These are phyloP conservation scores for Enteromius anoplus DNA, from an alignment of 2,797 vertebrate species.

Conservation along the genomic window DNA sequence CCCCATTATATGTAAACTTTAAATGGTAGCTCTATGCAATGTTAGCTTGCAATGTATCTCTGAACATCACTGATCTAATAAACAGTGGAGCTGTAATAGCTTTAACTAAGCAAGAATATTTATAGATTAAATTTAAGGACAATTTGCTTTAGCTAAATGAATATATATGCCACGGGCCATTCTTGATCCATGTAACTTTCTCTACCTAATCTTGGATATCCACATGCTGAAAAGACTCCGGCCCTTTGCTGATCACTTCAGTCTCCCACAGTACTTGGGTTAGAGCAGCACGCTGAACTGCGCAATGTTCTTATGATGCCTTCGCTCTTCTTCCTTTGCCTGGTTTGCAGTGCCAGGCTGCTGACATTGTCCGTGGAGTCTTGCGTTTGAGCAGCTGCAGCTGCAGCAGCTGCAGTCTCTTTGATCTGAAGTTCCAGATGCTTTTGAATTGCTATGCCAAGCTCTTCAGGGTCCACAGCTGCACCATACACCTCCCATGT, in stretches of 20 bases:
- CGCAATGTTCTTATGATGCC: conserved; percentile 82
- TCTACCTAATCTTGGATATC: background rate
- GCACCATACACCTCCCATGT: conserved; percentile 96
- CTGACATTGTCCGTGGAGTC: conserved; percentile 35
- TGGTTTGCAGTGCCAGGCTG: conserved; percentile 49
- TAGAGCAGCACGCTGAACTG: conserved; percentile 84
- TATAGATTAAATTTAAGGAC: background rate
- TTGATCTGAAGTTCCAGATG: conserved; percentile 90
- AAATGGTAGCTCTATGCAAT: conserved; percentile 9
- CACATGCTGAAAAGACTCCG: background rate
- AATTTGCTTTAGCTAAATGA: background rate
- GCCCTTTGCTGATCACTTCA: conserved; percentile 66
- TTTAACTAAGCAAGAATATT: background rate
- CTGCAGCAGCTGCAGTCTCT: conserved; percentile 55
- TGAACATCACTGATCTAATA: background rate
- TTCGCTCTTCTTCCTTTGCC: conserved; percentile 63
- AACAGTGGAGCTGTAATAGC: conserved; percentile 11
- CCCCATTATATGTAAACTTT: conserved; percentile 21
- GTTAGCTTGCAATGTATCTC: conserved; percentile 8
- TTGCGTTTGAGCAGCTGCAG: conserved; percentile 43
- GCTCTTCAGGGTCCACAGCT: conserved; percentile 86
- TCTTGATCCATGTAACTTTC: background rate
- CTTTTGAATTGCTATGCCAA: conserved; percentile 88
- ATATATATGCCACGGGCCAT: background rate
- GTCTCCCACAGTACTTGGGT: conserved; percentile 77